Conservation (phyloP, 1,140 invertebrate species). For the Eciton burchellii region DNA sequence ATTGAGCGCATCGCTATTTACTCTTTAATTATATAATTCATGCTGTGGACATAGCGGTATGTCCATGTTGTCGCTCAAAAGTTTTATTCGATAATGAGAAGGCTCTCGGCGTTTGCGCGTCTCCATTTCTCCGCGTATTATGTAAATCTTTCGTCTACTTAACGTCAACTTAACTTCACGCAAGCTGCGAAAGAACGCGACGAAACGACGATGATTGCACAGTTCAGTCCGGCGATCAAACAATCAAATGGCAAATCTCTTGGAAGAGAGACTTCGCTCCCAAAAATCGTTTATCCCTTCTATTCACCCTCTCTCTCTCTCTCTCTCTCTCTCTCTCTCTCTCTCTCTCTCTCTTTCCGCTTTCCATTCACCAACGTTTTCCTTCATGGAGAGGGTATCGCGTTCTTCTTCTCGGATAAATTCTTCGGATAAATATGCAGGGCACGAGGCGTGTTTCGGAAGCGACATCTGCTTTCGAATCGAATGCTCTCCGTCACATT, state of each 20-base stretch:
- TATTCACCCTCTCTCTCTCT: too few relatives aligned
- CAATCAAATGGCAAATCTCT: conserved; percentile 39
- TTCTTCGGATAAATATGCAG: conserved; percentile 67
- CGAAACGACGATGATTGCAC: conserved; percentile 9
- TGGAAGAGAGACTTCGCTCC: background rate
- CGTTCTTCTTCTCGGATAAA: conserved; percentile 15
- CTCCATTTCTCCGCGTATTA: background rate
- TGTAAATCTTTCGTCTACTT: background rate
- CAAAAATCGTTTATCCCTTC: conserved; percentile 46
- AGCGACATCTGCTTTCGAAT: conserved; percentile 73
- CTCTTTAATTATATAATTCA: conserved; percentile 11
- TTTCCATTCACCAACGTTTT: background rate
- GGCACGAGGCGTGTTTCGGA: conserved; percentile 65
- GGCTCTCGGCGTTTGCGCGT: background rate
- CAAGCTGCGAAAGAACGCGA: background rate
- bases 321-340: too few relatives aligned
- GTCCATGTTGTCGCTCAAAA: background rate
- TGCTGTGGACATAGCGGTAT: background rate
- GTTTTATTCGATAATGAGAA: background rate
- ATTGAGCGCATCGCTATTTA: conserved; percentile 8
- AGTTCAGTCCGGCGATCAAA: background rate
- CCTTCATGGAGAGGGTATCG: background rate
- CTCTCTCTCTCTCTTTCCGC: background rate
- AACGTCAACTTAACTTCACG: background rate
- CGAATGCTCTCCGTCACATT: conserved; percentile 59